phyloP scores from a whole-genome alignment of 2,797 vertebrate species.

The Synaphobranchus kaupii region DNA sequence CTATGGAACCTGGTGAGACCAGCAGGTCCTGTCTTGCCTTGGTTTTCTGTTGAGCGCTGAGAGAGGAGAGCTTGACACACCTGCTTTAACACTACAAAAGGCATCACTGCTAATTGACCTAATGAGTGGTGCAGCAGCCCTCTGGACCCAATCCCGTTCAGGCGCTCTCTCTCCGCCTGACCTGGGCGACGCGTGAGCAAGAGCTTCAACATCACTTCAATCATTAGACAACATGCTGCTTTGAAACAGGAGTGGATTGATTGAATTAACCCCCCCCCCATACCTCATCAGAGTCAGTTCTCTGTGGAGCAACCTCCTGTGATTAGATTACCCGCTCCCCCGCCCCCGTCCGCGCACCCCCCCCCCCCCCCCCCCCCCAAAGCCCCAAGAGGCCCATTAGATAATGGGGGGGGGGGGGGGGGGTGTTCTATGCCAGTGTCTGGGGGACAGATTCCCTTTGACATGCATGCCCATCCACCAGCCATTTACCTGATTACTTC shows the following conservation, averaged over 20 bases:
- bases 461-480: slow-evolving; percentile 61
- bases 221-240: slow-evolving; percentile 63
- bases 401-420: slow-evolving; percentile 42
- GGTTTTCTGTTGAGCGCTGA: slow-evolving; percentile 40
- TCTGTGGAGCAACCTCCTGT: slow-evolving; percentile 56
- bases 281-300: slow-evolving; percentile 29
- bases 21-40: slow-evolving; percentile 1
- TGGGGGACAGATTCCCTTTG: slow-evolving; percentile 45
- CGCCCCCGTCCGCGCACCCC: slow-evolving; percentile 16
- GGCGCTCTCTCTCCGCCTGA: slow-evolving; percentile 54
- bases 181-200: slow-evolving; percentile 52
- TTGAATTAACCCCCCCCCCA: slow-evolving; percentile 61
- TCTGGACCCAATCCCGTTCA: slow-evolving; percentile 45
- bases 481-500: slow-evolving; percentile 66
- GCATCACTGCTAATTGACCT: slow-evolving; percentile 36
- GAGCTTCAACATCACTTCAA: slow-evolving; percentile 64
- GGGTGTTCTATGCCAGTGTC: slow-evolving; percentile 47
- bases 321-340: slow-evolving; percentile 68
- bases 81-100: slow-evolving; percentile 29
- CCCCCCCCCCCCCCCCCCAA: slow-evolving; percentile 26
- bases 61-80: slow-evolving; percentile 36
- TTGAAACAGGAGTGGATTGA: slow-evolving; percentile 70
- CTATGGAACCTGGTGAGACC: background rate
- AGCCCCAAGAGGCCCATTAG: slow-evolving; percentile 46
- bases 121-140: slow-evolving; percentile 40